Evolutionary conservation across 2,797 vertebrate species (phyloP).

Genomic region (Neosilurus mollespiculum): DNA sequence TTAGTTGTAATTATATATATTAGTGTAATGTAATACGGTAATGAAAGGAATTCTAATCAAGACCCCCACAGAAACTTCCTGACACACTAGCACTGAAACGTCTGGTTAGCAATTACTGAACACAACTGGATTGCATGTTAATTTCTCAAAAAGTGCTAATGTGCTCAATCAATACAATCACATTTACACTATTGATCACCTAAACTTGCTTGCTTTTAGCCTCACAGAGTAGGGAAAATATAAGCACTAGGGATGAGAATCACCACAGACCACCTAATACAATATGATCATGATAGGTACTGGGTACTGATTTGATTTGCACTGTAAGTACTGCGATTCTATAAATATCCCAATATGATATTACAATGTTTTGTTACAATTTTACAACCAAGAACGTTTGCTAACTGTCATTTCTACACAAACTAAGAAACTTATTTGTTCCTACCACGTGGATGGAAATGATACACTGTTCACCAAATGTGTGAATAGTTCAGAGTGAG

Average conservation of each 20-base stretch:
- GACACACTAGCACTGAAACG: neutral
- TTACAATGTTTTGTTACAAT: no score
- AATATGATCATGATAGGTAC: no score
- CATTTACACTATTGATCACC: neutral
- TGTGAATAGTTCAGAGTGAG: no score
- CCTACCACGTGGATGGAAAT: no score
- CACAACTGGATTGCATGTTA: neutral
- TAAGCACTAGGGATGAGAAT: neutral
- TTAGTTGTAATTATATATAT: neutral
- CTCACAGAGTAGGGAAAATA: neutral
- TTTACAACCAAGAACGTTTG: no score
- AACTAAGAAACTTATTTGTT: no score
- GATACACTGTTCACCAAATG: no score
- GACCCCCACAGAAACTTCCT: neutral
- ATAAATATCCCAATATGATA: no score
- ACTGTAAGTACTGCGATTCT: no score
- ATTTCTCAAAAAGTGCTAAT: neutral
- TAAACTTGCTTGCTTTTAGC: neutral
- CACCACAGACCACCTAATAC: no score
- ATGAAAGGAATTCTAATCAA: slow-evolving; percentile 6
- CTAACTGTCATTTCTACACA: no score
- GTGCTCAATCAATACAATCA: neutral
- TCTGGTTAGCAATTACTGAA: neutral
- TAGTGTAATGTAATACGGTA: neutral
- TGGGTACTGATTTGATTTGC: no score